Evolutionary conservation across 2,797 vertebrate species (phyloP).

Genomic region (Strix occidentalis): DNA sequence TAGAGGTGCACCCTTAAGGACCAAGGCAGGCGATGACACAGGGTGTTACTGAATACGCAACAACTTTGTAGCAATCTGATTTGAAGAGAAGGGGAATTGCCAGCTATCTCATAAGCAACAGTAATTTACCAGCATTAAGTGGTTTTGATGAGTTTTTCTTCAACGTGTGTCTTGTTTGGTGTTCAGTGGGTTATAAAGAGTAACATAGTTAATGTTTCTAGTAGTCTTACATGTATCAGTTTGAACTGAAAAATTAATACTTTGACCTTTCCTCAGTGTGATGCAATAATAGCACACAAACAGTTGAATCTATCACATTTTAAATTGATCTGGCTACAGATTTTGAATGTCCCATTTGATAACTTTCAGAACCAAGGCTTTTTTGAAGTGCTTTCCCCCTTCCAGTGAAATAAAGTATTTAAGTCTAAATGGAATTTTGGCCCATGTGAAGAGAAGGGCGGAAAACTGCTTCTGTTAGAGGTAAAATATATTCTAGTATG

Average conservation of each 20-base stretch:
- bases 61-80: neutral
- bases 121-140: neutral
- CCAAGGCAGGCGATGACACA: accelerated
- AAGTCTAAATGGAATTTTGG: neutral
- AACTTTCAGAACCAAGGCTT: neutral
- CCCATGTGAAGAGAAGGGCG: neutral
- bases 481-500: neutral
- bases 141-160: neutral
- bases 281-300: neutral
- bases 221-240: neutral
- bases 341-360: neutral
- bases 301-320: neutral
- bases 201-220: neutral
- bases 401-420: neutral
- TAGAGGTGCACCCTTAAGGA: neutral
- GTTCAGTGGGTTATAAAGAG: neutral
- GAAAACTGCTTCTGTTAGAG: neutral
- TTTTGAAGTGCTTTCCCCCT: neutral
- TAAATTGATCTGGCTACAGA: neutral
- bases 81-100: neutral
- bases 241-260: neutral
- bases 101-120: neutral
- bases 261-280: neutral
- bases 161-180: neutral
- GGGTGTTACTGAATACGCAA: neutral